Percentiles rank a stretch among this genome's conserved stretches.
Conservation (phyloP, 1,140 invertebrate genomes). For the Bombus balteatus region DNA sequence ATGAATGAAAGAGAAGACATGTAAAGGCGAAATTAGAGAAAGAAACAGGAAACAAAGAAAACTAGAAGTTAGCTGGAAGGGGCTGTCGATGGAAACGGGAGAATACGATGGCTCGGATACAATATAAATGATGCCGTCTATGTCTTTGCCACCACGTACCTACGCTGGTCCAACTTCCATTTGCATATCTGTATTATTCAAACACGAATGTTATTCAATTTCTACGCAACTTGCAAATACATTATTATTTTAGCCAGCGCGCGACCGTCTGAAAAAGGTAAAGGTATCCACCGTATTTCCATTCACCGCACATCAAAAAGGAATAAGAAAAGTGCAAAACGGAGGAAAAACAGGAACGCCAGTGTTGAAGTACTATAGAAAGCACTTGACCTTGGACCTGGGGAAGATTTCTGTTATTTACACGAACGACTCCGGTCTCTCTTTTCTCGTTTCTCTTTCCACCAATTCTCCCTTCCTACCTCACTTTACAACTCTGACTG, state of each 20-base stretch:
- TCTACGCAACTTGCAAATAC: constrained; percentile 78
- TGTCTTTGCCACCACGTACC: constrained; percentile 25
- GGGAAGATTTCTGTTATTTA: constrained; percentile 42
- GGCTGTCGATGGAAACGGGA: constrained; percentile 41
- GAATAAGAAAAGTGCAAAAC: neutral
- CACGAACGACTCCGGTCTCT: neutral
- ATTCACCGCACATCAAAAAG: constrained; percentile 8
- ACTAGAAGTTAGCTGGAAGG: constrained; percentile 10
- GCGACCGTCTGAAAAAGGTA: constrained; percentile 10
- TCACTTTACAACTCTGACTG: neutral
- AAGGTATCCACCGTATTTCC: constrained; percentile 51
- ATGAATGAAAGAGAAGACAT: neutral
- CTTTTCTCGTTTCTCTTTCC: neutral
- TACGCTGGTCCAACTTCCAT: constrained; percentile 62
- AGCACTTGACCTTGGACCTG: constrained; percentile 38
- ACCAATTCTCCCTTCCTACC: neutral
- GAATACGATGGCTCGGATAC: constrained; percentile 63
- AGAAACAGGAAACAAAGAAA: neutral
- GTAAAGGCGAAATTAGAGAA: neutral
- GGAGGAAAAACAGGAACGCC: constrained; percentile 11
- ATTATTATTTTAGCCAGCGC: constrained; percentile 76
- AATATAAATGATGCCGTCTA: constrained; percentile 74
- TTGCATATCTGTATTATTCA: constrained; percentile 83
- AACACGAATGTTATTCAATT: constrained; percentile 81
- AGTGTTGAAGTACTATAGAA: constrained; percentile 15